phyloP scores from a whole-genome alignment of 2,888 invertebrate genomes.

The Chrysomela aeneicollis region DNA sequence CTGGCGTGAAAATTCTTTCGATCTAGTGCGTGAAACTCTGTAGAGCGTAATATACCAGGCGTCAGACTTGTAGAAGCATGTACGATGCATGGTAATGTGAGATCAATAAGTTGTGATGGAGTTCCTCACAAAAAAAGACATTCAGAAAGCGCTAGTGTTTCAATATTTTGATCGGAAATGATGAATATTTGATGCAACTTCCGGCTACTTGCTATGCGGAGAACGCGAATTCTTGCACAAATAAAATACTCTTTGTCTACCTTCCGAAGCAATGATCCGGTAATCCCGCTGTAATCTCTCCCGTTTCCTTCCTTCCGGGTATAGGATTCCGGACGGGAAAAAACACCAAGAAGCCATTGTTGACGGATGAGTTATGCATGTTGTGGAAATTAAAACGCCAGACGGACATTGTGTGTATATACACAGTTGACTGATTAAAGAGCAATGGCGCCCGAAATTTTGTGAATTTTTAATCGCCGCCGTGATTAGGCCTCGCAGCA shows the following conservation, averaged over 20 bases:
- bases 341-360: conserved; percentile 26
- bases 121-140: no score
- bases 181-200: no score
- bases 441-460: conserved; percentile 25
- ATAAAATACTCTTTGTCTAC: not conserved
- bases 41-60: no score
- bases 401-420: conserved; percentile 7
- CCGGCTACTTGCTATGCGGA: not conserved
- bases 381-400: conserved; percentile 26
- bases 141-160: no score
- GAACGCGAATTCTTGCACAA: not conserved
- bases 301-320: conserved; percentile 7
- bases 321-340: conserved; percentile 19
- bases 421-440: conserved; percentile 2
- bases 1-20: no score
- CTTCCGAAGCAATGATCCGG: conserved; percentile 17
- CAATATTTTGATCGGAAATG: no score
- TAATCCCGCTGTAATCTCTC: conserved; percentile 25
- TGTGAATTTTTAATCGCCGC: conserved; percentile 48
- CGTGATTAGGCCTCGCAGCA: conserved; percentile 44
- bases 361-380: conserved; percentile 28
- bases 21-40: no score
- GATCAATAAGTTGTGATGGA: no score
- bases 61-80: no score
- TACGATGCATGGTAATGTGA: no score